A percentile compares a stretch with the other conserved stretches of the same genome.
Evolutionary conservation across 2,113 vertebrate genomes (phyloP).

Genomic region (Megaleporinus macrocephalus): DNA sequence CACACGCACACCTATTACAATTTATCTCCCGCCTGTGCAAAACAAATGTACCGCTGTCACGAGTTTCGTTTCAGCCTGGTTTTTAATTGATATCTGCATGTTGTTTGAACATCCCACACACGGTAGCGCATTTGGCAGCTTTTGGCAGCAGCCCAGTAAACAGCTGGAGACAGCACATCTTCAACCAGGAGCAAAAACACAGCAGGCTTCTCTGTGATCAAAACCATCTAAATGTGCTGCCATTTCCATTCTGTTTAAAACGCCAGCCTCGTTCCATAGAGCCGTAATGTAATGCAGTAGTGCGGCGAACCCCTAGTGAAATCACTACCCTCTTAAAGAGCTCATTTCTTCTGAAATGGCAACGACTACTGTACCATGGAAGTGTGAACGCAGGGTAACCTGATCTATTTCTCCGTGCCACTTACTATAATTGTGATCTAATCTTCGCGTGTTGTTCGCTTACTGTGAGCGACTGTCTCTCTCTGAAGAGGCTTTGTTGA

Average conservation of each 20-base stretch:
- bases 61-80: slow-evolving; percentile 17
- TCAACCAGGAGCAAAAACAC: slow-evolving; percentile 12
- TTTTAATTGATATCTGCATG: slow-evolving; percentile 42
- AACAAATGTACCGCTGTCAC: slow-evolving; percentile 41
- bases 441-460: not conserved
- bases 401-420: not conserved
- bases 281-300: not conserved
- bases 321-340: not conserved
- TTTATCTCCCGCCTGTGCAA: slow-evolving; percentile 25
- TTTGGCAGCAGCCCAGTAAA: slow-evolving; percentile 25
- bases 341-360: not conserved
- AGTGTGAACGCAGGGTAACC: not conserved
- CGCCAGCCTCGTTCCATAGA: not conserved
- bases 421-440: slow-evolving; percentile 1
- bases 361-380: not conserved
- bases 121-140: slow-evolving; percentile 2
- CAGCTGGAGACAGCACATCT: slow-evolving; percentile 24
- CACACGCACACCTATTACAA: not conserved
- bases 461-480: not conserved
- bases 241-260: slow-evolving; percentile 26
- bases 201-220: slow-evolving; percentile 1
- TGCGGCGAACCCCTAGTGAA: not conserved
- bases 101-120: slow-evolving; percentile 39
- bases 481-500: slow-evolving; percentile 18
- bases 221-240: slow-evolving; percentile 1